Base-by-base conservation (phyloP, 2,797 vertebrate species). In the Bovichtus variegatus region DNA sequence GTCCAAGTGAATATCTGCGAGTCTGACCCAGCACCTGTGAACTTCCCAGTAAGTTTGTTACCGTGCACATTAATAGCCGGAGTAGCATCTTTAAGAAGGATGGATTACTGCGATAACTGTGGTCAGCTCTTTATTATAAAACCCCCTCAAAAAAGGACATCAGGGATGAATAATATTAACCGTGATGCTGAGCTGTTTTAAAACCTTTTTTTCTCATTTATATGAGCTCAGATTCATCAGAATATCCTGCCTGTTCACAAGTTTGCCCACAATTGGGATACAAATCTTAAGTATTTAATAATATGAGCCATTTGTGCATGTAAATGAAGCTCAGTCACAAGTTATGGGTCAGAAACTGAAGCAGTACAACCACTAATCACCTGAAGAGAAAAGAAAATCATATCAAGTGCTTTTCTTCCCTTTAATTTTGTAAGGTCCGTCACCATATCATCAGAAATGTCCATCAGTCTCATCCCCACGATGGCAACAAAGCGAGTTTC, bases 21-120 rank as follows among this genome's bases (percentile, higher is more conserved):
- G 65, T 90, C 75, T 82, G 82, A 90, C 85, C 86, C 84, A 57
- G 60, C 51, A 63, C 85, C 68, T 78, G 86, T 85, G 80, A 82
- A 84, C 70, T 53, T 76, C 90, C 60, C 46, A 44, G 55, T 74
- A 34, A 40, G 47, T 82, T 72, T 16, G 4, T 60, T 61, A 55
- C 50, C 78, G 76, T 85, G 69, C 78, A 57, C 62, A 60, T 71
- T 46, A 68, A 72, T 58, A 71, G 71, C 47, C 76, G 65, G 65
- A 60, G 67, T 44, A 34, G n/a, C 44, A 23, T 73, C 49, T 78
- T 71, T 46, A 34, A 46, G 68, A 78, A 36, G 40, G 23, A 11
- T 61, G 1, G 3, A 53, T 40, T 46, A 18, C 60, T 50, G 55
- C 1, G 4, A 57, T 65, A 34, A 58, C 34, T 34, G 25, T 63